Evolutionary conservation across 2,888 invertebrate species (phyloP), one percentile per base, ranked within the genome.

Genomic region (Sphecodes monilicornis): DNA sequence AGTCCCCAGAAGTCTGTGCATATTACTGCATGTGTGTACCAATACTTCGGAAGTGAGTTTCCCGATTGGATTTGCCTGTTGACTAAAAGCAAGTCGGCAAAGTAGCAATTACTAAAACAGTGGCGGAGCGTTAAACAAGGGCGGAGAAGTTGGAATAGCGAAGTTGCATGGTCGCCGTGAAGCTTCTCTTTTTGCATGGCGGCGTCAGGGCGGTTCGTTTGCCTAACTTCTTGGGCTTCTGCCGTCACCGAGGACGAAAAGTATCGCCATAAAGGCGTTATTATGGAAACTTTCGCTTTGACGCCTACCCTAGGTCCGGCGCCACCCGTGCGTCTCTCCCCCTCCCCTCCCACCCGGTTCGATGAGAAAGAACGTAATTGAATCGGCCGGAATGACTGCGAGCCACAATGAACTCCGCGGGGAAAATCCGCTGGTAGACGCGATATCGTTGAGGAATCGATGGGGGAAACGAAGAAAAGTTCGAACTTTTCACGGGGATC

Each of bases 271-370:
- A 68, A 86, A 86, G 80, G 82, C 78, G 79, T 86, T 77, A 80
- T 86, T 86, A 86, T 82, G 82, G 78, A 86, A 86, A 86, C 77
- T 86, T 78, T 86, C 76, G 79, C 86, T 86, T 86, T 86, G 82
- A 83, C 86, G 83, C 79, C 54, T 50, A 73, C 77, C 73, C 82
- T 69, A 70, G 76, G 74, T 46, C 66, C 76, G 76, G 76, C 66
- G 32, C 36, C 32, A 36, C n/a, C 43, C 54, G 83, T 29, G 29
- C 29, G 41, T 16, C 64, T 22, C n/a, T 41, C 68, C n/a, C 22
- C 66, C 46, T 46, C 60, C 50, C 3, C 29, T 64, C 36, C 41
- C 43, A 29, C 6, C 8, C 32, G 70, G 54, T 71, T 73, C 73
- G 73, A 74, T 50, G 39, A 71, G 60, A 73, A 86, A 70, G 86